Conservation (phyloP, 2,113 vertebrate species). For the Leptobrachium ailaonicum region DNA sequence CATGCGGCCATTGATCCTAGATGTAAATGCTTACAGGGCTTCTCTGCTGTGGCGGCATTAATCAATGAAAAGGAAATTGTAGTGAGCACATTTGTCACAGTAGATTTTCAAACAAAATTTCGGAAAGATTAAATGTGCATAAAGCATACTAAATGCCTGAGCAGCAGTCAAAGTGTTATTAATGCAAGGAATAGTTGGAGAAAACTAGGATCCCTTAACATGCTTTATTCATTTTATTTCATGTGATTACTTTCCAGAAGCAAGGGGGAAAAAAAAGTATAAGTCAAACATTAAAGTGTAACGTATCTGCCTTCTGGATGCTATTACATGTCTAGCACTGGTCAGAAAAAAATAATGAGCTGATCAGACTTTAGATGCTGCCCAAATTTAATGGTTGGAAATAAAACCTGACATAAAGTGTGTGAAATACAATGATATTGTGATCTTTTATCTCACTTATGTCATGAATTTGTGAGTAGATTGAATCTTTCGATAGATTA, state of each 20-base stretch:
- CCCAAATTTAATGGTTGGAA: not conserved
- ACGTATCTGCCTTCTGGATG: not conserved
- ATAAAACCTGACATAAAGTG: no score
- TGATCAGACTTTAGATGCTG: not conserved
- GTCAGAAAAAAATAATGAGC: not conserved
- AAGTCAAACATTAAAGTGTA: not conserved
- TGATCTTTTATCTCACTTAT: no score
- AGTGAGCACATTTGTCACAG: slow-evolving; percentile 32
- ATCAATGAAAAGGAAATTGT: slow-evolving; percentile 47
- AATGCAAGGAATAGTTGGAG: not conserved
- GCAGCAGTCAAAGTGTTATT: slow-evolving; percentile 4
- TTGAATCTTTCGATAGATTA: no score
- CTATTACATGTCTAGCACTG: not conserved
- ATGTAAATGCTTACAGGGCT: slow-evolving; percentile 54
- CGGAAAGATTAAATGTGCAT: slow-evolving; percentile 12
- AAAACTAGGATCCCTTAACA: not conserved
- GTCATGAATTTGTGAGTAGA: no score
- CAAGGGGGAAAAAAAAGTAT: not conserved
- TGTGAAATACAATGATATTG: no score
- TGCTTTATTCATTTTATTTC: not conserved
- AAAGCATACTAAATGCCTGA: not conserved
- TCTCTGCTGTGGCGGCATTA: slow-evolving; percentile 46
- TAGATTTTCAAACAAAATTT: slow-evolving; percentile 46
- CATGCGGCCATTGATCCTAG: slow-evolving; percentile 50
- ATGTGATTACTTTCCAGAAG: slow-evolving; percentile 1